These are phyloP conservation scores for Drosophila obscura DNA, from an alignment of 1,140 invertebrate species.

Conservation along the genomic window DNA sequence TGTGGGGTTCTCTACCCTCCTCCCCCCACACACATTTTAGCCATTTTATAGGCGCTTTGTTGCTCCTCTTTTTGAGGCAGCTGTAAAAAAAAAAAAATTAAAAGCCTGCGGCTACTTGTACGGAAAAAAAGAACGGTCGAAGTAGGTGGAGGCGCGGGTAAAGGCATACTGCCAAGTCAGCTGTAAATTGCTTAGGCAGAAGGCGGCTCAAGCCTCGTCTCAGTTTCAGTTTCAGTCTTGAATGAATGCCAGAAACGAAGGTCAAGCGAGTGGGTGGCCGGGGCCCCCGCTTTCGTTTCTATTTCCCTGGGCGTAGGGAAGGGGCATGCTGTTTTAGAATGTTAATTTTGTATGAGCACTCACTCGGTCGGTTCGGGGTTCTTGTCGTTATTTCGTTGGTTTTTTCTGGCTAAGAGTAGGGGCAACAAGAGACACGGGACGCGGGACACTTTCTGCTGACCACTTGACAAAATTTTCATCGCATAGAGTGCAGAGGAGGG, in stretches of 20 bases:
- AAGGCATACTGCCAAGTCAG: slow-evolving; percentile 66
- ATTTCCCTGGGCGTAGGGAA: background rate
- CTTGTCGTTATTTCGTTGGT: too few species aligned
- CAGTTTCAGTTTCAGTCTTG: slow-evolving; percentile 24
- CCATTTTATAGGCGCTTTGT: slow-evolving; percentile 16
- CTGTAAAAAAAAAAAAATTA: slow-evolving; percentile 76
- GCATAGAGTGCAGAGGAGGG: background rate
- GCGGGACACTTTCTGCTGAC: slow-evolving; percentile 44
- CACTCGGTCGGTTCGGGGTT: too few species aligned
- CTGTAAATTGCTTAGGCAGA: slow-evolving; percentile 54
- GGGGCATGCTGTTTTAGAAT: slow-evolving; percentile 44
- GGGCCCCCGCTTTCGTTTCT: slow-evolving; percentile 11
- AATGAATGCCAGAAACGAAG: slow-evolving; percentile 63
- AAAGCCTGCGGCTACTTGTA: slow-evolving; percentile 61
- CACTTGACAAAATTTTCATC: slow-evolving; percentile 62
- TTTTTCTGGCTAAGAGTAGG: too few species aligned
- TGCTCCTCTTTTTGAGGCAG: slow-evolving; percentile 34
- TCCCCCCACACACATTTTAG: slow-evolving; percentile 2
- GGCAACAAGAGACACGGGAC: slow-evolving; percentile 8
- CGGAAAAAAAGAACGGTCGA: slow-evolving; percentile 1
- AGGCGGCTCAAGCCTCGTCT: slow-evolving; percentile 2
- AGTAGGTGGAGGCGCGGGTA: background rate
- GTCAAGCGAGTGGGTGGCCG: slow-evolving; percentile 51
- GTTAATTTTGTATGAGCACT: slow-evolving; percentile 61
- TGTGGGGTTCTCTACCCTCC: too few species aligned